Base-by-base conservation (phyloP, 2,888 invertebrate species). In the Teleiodes luculella region DNA sequence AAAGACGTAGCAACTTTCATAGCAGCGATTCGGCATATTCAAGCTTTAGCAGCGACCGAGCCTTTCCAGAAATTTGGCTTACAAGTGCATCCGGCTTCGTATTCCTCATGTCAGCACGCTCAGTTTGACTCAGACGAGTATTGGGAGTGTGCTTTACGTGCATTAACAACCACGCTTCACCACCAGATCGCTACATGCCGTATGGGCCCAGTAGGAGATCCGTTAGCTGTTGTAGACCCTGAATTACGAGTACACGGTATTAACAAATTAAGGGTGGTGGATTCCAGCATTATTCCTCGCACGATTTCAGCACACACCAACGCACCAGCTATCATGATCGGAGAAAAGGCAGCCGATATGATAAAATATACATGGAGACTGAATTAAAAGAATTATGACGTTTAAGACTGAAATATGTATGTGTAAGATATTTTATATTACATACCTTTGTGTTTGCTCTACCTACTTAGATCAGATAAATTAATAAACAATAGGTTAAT, bases 251-350 rank as follows among this genome's bases (percentile, higher is more conserved):
- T 94, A 0, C 85, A 92, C 62, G 93, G 93, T 0, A 75, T 94
- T 0, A 69, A 87, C 5, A 83, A 82, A 2, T 74, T 94, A 37
- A 87, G 94, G 10, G 93, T 94, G 0, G 93, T 90, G 0, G 94
- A 94, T 72, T 92, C 93, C 4, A 93, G 95, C 62, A 81, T 95
- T 31, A 92, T 92, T 63, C 94, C 94, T 0, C 78, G 90, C 4
- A 91, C 92, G 2, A 80, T 93, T 20, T 91, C 93, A 0, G 93
- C 93, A 2, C 94, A 94, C 68, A 93, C 93, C 0, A 92, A 93
- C 72, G 94, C 93, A 0, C 92, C 94, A 0, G 91, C 93, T 0
- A 91, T 92, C 61, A 93, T 94, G 92, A 92, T 95, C 47, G 95
- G 93, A 0, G 94, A 95, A 74, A 94, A 93, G 70, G 93, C 92